A percentile compares a stretch with the other conserved stretches of the same genome.
These are phyloP conservation scores for Meteorus colon DNA, from an alignment of 2,888 invertebrate species.

Conservation along the genomic window DNA sequence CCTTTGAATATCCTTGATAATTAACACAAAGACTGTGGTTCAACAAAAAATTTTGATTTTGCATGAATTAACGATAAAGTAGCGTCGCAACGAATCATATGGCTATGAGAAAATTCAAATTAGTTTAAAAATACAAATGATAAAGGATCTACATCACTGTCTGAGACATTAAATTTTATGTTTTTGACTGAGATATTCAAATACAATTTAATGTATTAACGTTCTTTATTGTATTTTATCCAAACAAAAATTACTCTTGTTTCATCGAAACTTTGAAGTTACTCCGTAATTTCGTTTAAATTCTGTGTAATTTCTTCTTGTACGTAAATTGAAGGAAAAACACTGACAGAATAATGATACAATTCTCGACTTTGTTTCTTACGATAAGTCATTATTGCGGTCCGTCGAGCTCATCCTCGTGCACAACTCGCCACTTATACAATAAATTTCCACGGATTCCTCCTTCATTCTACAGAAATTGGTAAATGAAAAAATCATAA, in stretches of 20 bases:
- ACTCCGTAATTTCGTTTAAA: neutral
- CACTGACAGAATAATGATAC: slow-evolving; percentile 23
- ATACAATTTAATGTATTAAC: too few relatives aligned
- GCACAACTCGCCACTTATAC: slow-evolving; percentile 7
- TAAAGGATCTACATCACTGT: too few relatives aligned
- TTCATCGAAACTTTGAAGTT: neutral
- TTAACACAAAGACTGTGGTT: too few relatives aligned
- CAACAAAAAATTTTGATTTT: too few relatives aligned
- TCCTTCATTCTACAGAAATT: neutral
- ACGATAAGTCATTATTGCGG: slow-evolving; percentile 33
- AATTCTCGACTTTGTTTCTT: slow-evolving; percentile 16
- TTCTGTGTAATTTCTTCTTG: neutral
- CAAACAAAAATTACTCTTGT: neutral
- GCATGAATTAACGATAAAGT: too few relatives aligned
- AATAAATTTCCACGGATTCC: neutral
- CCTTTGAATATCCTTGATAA: too few relatives aligned
- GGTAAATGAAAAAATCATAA: neutral
- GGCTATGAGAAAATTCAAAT: too few relatives aligned
- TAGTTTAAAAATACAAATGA: too few relatives aligned
- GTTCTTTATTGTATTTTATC: too few relatives aligned
- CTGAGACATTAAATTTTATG: too few relatives aligned
- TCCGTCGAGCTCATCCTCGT: slow-evolving; percentile 25
- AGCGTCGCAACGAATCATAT: too few relatives aligned
- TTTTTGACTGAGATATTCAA: too few relatives aligned
- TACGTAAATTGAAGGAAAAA: slow-evolving; percentile 13